A percentile compares a stretch with the other conserved stretches of the same genome.
phyloP scores from a whole-genome alignment of 2,888 invertebrate genomes.

The Andricus curvator region DNA sequence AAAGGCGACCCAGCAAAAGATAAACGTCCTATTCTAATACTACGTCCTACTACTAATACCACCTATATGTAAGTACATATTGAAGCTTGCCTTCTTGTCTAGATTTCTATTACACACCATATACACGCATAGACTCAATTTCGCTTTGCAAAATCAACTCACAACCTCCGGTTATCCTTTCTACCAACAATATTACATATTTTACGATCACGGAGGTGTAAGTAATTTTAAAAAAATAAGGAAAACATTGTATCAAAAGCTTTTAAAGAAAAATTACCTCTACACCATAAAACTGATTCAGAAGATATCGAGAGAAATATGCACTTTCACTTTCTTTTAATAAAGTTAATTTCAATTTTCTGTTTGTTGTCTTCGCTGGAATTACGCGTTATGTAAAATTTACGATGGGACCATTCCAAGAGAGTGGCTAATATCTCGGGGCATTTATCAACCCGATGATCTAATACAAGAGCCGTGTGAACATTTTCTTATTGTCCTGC shows the following conservation, averaged over 20 bases:
- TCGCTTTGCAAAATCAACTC: constrained; percentile 11
- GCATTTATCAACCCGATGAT: constrained; percentile 22
- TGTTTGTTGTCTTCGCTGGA: background rate
- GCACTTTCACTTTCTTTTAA: background rate
- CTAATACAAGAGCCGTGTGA: constrained; percentile 17
- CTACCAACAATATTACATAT: constrained; percentile 26
- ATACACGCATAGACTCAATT: constrained; percentile 26
- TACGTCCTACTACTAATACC: background rate
- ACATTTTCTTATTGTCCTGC: constrained; percentile 16
- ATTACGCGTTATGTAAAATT: background rate
- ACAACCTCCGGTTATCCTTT: constrained; percentile 29
- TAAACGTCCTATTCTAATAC: constrained; percentile 16
- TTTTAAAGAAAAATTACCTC: background rate
- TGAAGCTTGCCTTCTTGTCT: constrained; percentile 5
- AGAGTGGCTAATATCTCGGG: constrained; percentile 2
- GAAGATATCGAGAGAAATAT: background rate
- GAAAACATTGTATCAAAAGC: background rate
- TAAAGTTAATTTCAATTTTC: background rate
- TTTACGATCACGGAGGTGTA: constrained; percentile 18
- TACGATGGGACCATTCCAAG: background rate
- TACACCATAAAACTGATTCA: background rate
- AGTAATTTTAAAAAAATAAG: background rate
- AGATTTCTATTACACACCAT: constrained; percentile 17
- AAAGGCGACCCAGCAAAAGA: constrained; percentile 25
- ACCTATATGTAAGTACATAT: constrained; percentile 29